Evolutionary conservation across 2,797 vertebrate genomes (phyloP), one percentile per base, ranked within the genome.

Genomic region (Gadopsis marmoratus): DNA sequence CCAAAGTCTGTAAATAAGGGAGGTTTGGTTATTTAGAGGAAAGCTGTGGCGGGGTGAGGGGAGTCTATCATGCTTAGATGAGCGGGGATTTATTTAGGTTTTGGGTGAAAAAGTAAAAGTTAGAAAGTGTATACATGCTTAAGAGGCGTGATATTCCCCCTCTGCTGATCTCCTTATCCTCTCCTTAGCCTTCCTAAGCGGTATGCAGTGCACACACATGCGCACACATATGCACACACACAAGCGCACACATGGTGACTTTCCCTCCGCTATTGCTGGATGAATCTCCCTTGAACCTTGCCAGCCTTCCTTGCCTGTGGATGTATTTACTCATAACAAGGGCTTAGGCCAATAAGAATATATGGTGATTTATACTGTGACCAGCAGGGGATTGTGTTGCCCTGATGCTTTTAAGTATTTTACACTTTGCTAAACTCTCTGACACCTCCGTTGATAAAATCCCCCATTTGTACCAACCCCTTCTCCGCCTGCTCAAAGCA

Each of bases 291-390:
- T 68, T 92, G 87, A 94, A 93, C 92, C 90, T 85, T 92, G 89
- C 93, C 92, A 93, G 90, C 91, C 88, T 93, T 73, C 35, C 88
- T 54, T 92, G 91, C 90, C 86, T 85, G 88, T 92, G 92, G 93
- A 92, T 93, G 87, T 95, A 94, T 95, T 95, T 95, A 94, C 94
- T 95, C 92, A 94, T 95, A 95, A 95, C 93, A 94, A 95, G 93
- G 92, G 93, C 93, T 95, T 95, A 95, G 93, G 78, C 89, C 92
- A 92, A 94, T 95, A 92, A 93, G 93, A 94, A 94, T 93, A 91
- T 94, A 95, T 95, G 93, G 91, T 95, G 92, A 95, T 95, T 95
- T 95, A 95, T 95, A 93, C 93, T 85, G 93, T 88, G 90, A 93
- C 89, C 93, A 93, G 89, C 86, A 81, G 90, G 65, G 90, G 93